phyloP scores from a whole-genome alignment of 92 coral and sea anemone genomes.

The Heteractis magnifica region DNA sequence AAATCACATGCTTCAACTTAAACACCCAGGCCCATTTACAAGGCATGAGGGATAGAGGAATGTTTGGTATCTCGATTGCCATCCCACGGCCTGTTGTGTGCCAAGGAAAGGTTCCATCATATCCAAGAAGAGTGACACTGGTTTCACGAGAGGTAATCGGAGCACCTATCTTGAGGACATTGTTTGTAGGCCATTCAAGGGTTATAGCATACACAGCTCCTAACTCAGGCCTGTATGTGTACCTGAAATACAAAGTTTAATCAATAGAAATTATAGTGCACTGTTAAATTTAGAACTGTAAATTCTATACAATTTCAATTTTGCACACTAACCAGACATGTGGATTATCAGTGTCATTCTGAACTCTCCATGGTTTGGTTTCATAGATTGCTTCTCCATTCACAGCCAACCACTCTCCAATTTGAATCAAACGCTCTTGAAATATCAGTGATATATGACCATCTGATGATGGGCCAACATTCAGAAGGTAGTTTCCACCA shows the following conservation, averaged over 20 bases:
- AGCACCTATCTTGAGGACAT: slow-evolving; percentile 44
- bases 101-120: slow-evolving; percentile 51
- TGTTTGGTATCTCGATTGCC: slow-evolving; percentile 64
- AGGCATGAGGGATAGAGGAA: slow-evolving; percentile 69
- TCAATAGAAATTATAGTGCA: background rate
- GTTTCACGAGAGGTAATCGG: slow-evolving; percentile 49
- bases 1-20: slow-evolving; percentile 53
- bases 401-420: slow-evolving; percentile 91
- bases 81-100: slow-evolving; percentile 48
- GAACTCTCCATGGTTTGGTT: slow-evolving; percentile 89
- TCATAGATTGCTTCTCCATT: slow-evolving; percentile 92
- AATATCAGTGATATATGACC: slow-evolving; percentile 85
- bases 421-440: slow-evolving; percentile 86
- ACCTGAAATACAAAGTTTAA: slow-evolving; percentile 46
- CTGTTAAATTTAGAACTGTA: too few species aligned
- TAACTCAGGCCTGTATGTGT: slow-evolving; percentile 62
- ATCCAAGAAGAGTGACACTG: slow-evolving; percentile 71
- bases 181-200: slow-evolving; percentile 71
- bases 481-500: slow-evolving; percentile 90
- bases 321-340: slow-evolving; percentile 70
- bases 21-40: slow-evolving; percentile 93
- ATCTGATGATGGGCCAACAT: slow-evolving; percentile 91
- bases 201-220: slow-evolving; percentile 68
- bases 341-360: slow-evolving; percentile 78
- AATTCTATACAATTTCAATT: background rate